Evolutionary conservation across 2,113 vertebrate genomes (phyloP).

Genomic region (Canis aureus): DNA sequence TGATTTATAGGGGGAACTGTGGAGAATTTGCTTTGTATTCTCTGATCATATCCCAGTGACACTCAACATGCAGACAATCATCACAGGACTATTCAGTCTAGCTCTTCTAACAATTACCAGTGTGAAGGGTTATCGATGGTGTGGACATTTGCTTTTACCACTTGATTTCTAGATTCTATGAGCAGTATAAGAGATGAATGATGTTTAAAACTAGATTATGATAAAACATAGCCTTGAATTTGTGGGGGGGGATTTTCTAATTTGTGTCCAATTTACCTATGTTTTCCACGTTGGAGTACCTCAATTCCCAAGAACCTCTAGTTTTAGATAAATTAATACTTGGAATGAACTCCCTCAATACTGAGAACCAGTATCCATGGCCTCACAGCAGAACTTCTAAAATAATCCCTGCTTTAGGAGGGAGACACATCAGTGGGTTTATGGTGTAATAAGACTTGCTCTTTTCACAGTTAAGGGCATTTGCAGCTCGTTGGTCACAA

Average conservation of each 20-base stretch:
- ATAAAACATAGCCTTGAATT: not conserved
- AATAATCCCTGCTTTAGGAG: not conserved
- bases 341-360: not conserved
- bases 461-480: not conserved
- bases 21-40: not conserved
- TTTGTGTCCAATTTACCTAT: not conserved
- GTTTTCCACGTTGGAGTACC: not conserved
- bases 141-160: not conserved
- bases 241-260: not conserved
- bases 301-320: not conserved
- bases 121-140: not conserved
- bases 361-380: not conserved
- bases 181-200: not conserved
- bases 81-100: not conserved
- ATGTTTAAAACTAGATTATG: not conserved
- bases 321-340: constrained; percentile 14
- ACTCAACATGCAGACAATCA: no score
- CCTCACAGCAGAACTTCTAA: not conserved
- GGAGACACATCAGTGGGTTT: not conserved
- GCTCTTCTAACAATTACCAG: not conserved
- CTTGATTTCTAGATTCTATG: not conserved
- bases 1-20: not conserved
- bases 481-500: not conserved
- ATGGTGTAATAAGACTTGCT: not conserved
- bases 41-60: not conserved